Percentiles rank a stretch among this genome's conserved stretches.
Conservation (phyloP, 2,888 invertebrate genomes). For the Xestia sexstrigata region DNA sequence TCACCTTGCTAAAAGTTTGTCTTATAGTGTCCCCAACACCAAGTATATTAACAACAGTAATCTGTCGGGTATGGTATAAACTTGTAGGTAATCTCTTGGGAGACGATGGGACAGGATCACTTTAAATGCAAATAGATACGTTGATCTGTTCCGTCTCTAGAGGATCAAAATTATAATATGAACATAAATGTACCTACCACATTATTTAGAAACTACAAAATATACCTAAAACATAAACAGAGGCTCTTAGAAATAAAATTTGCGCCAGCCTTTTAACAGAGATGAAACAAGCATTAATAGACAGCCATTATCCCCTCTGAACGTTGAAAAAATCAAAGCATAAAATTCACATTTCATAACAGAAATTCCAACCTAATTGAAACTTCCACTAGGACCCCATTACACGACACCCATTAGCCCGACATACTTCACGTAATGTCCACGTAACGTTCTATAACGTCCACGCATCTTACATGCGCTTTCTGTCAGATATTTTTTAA, state of each 20-base stretch:
- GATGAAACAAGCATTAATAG: not conserved
- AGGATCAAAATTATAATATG: not conserved
- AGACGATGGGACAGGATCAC: not conserved
- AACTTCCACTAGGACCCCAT: conserved; percentile 33
- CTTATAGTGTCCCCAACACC: not conserved
- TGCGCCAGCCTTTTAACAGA: not conserved
- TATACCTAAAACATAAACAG: not conserved
- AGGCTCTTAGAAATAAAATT: not conserved
- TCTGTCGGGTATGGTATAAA: not conserved
- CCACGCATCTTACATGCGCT: conserved; percentile 61
- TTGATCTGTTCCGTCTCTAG: not conserved
- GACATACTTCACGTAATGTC: conserved; percentile 48
- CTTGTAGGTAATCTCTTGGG: conserved; percentile 2
- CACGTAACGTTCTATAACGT: conserved; percentile 37
- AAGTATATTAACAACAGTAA: not conserved
- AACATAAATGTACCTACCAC: not conserved
- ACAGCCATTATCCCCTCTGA: not conserved
- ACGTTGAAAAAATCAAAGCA: not conserved
- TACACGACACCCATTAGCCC: conserved; percentile 53
- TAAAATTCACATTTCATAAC: conserved; percentile 28
- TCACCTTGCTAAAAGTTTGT: not conserved
- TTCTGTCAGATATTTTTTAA: conserved; percentile 66
- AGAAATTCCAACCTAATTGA: conserved; percentile 48
- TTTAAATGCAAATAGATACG: conserved; percentile 27
- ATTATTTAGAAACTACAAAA: not conserved